These are phyloP conservation scores for Patella pellucida DNA, from an alignment of 2,888 invertebrate species.

Conservation along the genomic window DNA sequence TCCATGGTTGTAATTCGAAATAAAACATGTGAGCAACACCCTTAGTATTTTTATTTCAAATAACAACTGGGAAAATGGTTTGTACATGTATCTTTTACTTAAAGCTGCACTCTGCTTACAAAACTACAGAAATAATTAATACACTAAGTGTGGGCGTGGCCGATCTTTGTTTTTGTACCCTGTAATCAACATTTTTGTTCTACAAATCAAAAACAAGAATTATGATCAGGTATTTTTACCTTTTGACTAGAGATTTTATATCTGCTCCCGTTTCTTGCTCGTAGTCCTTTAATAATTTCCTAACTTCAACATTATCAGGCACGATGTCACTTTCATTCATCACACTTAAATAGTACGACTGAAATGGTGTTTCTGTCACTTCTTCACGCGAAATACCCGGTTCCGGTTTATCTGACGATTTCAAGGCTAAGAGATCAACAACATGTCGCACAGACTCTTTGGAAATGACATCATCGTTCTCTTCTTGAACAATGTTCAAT, in stretches of 20 bases:
- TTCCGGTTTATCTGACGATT: not conserved
- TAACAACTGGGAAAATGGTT: too few species aligned
- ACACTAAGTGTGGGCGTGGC: too few species aligned
- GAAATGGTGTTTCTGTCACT: slow-evolving; percentile 17
- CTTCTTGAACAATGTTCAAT: not conserved
- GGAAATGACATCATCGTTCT: not conserved
- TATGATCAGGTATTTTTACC: not conserved
- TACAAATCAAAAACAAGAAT: too few species aligned
- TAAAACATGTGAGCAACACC: too few species aligned
- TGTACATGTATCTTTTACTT: too few species aligned
- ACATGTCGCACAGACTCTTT: not conserved
- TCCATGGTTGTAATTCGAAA: too few species aligned
- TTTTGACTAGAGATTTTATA: slow-evolving; percentile 8
- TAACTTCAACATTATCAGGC: slow-evolving; percentile 40
- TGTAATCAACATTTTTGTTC: too few species aligned
- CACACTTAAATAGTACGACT: slow-evolving; percentile 53
- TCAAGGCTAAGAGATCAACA: not conserved
- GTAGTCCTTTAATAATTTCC: slow-evolving; percentile 48
- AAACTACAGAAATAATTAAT: too few species aligned
- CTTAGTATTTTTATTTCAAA: too few species aligned
- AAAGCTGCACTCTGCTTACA: too few species aligned
- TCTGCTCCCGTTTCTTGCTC: slow-evolving; percentile 44
- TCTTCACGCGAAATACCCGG: not conserved
- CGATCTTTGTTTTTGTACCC: too few species aligned
- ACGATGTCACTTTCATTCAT: slow-evolving; percentile 47